These are phyloP conservation scores for Dasyprocta punctata DNA, from an alignment of 2,113 vertebrate species.

Conservation along the genomic window DNA sequence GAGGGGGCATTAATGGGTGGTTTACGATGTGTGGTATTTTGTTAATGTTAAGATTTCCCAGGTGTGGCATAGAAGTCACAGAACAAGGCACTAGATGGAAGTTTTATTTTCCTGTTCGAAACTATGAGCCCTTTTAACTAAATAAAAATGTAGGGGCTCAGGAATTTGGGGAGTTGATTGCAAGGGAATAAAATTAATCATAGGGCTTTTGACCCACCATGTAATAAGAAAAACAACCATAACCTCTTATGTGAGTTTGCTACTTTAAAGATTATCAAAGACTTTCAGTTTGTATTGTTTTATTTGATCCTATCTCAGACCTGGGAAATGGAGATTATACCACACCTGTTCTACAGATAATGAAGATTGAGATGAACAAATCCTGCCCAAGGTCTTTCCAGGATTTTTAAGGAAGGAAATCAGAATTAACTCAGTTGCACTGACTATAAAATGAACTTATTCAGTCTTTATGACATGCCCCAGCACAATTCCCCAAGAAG, in stretches of 20 bases:
- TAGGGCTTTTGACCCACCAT: not conserved
- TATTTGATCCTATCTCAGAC: not conserved
- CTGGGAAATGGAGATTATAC: not conserved
- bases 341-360: not conserved
- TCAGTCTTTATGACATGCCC: not conserved
- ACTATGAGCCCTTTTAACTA: constrained; percentile 37
- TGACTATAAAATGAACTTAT: not conserved
- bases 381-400: not conserved
- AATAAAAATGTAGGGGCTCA: constrained; percentile 34
- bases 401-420: not conserved
- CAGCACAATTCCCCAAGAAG: not conserved
- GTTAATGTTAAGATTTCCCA: constrained; percentile 77
- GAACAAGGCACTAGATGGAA: constrained; percentile 51
- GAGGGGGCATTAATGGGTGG: constrained; percentile 8
- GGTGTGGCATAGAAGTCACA: constrained; percentile 26
- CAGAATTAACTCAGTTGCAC: not conserved
- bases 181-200: constrained; percentile 20
- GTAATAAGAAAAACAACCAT: not conserved
- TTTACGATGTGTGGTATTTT: constrained; percentile 69
- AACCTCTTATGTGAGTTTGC: not conserved
- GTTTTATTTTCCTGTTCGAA: constrained; percentile 75
- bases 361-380: not conserved
- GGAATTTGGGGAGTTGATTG: constrained; percentile 25
- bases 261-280: not conserved
- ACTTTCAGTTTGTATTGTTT: not conserved